A percentile compares a stretch with the other conserved stretches of the same genome.
Conservation (phyloP, 2,888 invertebrate species). For the Trachelus stipa region DNA sequence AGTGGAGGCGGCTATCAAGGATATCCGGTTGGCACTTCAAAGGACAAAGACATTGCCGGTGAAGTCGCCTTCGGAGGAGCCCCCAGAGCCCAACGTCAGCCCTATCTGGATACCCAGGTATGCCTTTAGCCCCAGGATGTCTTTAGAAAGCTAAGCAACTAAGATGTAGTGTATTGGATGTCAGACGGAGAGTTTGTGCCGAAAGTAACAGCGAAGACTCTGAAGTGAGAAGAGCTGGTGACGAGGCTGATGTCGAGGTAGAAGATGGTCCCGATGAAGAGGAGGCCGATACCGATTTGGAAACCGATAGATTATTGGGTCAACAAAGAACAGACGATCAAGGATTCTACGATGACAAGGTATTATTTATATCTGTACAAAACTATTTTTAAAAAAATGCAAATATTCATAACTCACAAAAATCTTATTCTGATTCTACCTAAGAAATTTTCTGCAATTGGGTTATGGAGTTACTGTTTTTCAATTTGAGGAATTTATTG, state of each 20-base stretch:
- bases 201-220: constrained; percentile 64
- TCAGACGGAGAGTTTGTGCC: constrained; percentile 62
- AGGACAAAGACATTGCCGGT: constrained; percentile 76
- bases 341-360: constrained; percentile 92
- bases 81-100: constrained; percentile 70
- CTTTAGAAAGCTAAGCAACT: constrained; percentile 61
- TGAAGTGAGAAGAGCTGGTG: constrained; percentile 54
- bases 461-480: constrained; percentile 6
- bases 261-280: constrained; percentile 68
- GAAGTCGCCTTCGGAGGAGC: constrained; percentile 67
- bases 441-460: neutral
- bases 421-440: neutral
- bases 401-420: neutral
- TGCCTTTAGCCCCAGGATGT: neutral
- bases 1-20: constrained; percentile 80
- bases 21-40: constrained; percentile 84
- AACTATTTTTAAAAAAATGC: neutral
- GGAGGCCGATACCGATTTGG: constrained; percentile 96
- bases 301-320: constrained; percentile 95
- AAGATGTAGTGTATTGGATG: constrained; percentile 64
- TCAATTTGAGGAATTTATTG: constrained; percentile 13
- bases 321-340: constrained; percentile 95
- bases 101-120: constrained; percentile 81
- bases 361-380: constrained; percentile 53
- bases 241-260: constrained; percentile 61